Evolutionary conservation across 1,140 invertebrate species (phyloP), one percentile per base, ranked within the genome.

Genomic region (Dolichoris vasculosae): DNA sequence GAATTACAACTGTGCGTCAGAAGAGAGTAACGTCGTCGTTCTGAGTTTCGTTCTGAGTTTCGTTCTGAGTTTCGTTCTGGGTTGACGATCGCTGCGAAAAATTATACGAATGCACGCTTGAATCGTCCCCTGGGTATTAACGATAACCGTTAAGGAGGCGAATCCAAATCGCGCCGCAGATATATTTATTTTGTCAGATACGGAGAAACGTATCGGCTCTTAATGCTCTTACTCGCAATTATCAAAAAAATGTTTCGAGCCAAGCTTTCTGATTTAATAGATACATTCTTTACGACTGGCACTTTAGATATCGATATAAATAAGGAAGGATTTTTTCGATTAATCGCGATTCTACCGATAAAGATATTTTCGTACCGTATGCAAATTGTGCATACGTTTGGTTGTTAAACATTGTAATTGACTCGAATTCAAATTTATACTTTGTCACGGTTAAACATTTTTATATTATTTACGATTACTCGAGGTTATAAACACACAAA

Each of bases 1-100:
- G 85, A 86, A 86, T 86, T 82, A 82, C 63, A 85, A 43, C 48
- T 79, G 78, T 85, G 84, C 83, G 83, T 84, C 83, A 84, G 75
- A 84, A 13, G 20, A 80, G 35, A 77, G 77, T 84, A 76, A 84
- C 76, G 75, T 73, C 30, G 63, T 80, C 67, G 64, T 63, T 73
- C 51, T 40, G 77, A 48, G 64, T 85, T 67, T n/a, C n/a, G n/a
- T n/a, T n/a, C n/a, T n/a, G n/a, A n/a, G n/a, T n/a, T n/a, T n/a
- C n/a, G n/a, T n/a, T n/a, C n/a, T n/a, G n/a, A n/a, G n/a, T n/a
- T n/a, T n/a, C n/a, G n/a, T n/a, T n/a, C 51, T 40, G 77, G 67
- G 64, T 85, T 67, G 77, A 48, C 77, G 77, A 75, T 80, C 77
- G 64, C 48, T 32, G 15, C 46, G 71, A 77, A 20, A 64, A 11